These are phyloP conservation scores for Ophion ellenae DNA, from an alignment of 2,888 invertebrate species.

Conservation along the genomic window DNA sequence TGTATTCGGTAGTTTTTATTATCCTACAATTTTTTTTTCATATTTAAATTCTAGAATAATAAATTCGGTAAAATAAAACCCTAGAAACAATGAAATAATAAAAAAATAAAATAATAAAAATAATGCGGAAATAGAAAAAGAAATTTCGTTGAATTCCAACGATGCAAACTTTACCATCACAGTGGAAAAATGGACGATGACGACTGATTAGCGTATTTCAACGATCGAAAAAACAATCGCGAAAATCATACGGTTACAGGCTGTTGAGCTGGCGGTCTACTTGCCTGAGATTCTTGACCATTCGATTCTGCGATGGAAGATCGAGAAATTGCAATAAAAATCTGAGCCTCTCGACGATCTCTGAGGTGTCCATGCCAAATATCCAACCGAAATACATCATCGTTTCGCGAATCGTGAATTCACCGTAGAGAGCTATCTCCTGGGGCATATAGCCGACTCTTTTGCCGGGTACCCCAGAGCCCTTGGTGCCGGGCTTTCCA, in stretches of 20 bases:
- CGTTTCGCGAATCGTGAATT: constrained; percentile 97
- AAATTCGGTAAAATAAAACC: too few relatives aligned
- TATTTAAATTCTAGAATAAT: too few relatives aligned
- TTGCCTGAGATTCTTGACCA: constrained; percentile 91
- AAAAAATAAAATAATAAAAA: too few relatives aligned
- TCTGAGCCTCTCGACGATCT: constrained; percentile 92
- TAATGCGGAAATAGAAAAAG: too few relatives aligned
- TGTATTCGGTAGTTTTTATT: neutral
- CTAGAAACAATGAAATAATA: too few relatives aligned
- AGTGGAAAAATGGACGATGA: too few relatives aligned
- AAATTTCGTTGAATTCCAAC: too few relatives aligned
- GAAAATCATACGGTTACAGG: neutral
- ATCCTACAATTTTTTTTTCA: neutral
- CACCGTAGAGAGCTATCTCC: constrained; percentile 95
- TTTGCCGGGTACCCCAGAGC: constrained; percentile 96
- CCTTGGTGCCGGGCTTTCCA: constrained; percentile 94
- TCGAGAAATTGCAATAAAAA: constrained; percentile 96
- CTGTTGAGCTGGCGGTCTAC: neutral
- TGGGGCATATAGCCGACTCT: constrained; percentile 99
- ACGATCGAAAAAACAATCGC: too few relatives aligned
- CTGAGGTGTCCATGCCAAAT: constrained; percentile 94
- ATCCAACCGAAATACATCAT: constrained; percentile 99
- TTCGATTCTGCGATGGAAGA: constrained; percentile 93
- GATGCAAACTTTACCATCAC: too few relatives aligned
- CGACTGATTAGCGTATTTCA: too few relatives aligned